A percentile compares a stretch with the other conserved stretches of the same genome.
Conservation (phyloP, 2,797 vertebrate species). For the Loris lydekkerianus region DNA sequence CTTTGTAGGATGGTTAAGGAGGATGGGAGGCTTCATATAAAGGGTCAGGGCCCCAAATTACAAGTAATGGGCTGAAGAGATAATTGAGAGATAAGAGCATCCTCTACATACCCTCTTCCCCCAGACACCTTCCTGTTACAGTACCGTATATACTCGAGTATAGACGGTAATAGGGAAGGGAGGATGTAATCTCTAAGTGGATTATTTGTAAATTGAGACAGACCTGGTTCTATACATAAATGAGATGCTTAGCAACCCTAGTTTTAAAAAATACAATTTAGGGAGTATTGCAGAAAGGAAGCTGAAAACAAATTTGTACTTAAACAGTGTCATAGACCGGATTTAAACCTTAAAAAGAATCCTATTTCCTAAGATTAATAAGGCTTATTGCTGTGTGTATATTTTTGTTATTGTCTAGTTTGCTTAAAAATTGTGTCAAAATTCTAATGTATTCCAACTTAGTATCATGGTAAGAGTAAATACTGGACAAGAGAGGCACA, state of each 20-base stretch:
- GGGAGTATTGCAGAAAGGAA: not conserved
- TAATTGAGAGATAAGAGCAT: no score
- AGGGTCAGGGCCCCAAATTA: not conserved
- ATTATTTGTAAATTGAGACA: not conserved
- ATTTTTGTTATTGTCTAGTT: not conserved
- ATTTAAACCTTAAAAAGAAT: slow-evolving; percentile 1
- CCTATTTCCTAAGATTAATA: not conserved
- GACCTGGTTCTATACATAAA: not conserved
- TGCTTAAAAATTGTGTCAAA: not conserved
- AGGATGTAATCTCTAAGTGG: not conserved
- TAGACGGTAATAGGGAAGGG: not conserved
- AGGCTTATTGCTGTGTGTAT: not conserved
- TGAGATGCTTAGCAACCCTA: not conserved
- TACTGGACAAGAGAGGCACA: not conserved
- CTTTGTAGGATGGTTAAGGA: not conserved
- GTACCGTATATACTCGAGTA: no score
- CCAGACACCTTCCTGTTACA: not conserved
- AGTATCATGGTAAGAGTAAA: not conserved
- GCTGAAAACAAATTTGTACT: not conserved
- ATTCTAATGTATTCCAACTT: not conserved
- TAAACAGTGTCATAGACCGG: not conserved
- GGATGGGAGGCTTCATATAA: not conserved
- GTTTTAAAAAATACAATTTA: not conserved
- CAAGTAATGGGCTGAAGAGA: not conserved
- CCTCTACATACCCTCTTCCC: not conserved